phyloP scores from a whole-genome alignment of 1,140 invertebrate genomes.

The Cydia fagiglandana region DNA sequence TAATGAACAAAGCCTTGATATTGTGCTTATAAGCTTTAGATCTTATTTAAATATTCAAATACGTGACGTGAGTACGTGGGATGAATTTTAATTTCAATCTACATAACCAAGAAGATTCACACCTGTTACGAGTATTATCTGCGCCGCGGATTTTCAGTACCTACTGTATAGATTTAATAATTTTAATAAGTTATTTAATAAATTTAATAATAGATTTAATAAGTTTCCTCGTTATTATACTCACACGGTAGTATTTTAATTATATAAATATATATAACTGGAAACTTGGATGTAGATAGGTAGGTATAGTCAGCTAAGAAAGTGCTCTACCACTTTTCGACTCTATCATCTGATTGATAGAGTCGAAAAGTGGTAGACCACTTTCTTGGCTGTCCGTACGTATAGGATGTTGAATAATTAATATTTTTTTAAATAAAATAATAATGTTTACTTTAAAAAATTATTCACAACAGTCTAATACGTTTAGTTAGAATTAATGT shows the following conservation, averaged over 20 bases:
- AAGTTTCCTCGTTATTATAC: neutral
- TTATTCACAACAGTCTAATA: too few relatives aligned
- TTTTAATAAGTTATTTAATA: too few relatives aligned
- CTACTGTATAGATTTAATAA: neutral
- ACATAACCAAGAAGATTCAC: conserved; percentile 21
- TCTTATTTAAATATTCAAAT: conserved; percentile 33
- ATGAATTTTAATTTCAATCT: conserved; percentile 31
- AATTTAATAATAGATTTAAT: conserved; percentile 14
- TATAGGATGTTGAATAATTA: neutral
- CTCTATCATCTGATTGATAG: too few relatives aligned
- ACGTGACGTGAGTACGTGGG: conserved; percentile 18
- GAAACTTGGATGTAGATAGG: too few relatives aligned
- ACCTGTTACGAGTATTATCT: neutral
- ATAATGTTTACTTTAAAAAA: too few relatives aligned
- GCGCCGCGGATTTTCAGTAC: neutral
- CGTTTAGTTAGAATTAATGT: too few relatives aligned
- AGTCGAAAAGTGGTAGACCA: too few relatives aligned
- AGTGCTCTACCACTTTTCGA: too few relatives aligned
- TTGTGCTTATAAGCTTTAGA: conserved; percentile 32
- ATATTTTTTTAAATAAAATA: neutral
- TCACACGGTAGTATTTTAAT: neutral
- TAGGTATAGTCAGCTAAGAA: too few relatives aligned
- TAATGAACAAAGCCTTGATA: conserved; percentile 24
- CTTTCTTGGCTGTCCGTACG: too few relatives aligned
- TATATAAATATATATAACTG: too few relatives aligned